Percentiles rank a stretch among this genome's conserved stretches.
These are phyloP conservation scores for Falcaria lacertinaria DNA, from an alignment of 2,888 invertebrate species.

Conservation along the genomic window DNA sequence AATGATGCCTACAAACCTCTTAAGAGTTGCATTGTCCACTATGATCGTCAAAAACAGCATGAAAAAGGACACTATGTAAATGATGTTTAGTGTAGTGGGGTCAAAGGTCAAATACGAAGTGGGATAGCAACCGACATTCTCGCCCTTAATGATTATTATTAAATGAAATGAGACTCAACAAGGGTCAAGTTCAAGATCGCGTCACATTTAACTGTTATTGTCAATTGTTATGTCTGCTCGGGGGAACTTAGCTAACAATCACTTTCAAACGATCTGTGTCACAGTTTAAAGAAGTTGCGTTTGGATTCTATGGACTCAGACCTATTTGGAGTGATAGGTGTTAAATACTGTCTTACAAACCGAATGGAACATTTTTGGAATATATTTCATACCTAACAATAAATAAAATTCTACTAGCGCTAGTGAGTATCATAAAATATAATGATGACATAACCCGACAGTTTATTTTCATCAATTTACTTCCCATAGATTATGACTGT, in stretches of 20 bases:
- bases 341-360: too few relatives aligned
- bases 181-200: conserved; percentile 21
- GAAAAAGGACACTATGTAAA: conserved; percentile 13
- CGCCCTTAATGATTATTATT: conserved; percentile 24
- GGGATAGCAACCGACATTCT: conserved; percentile 19
- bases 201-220: conserved; percentile 12
- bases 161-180: conserved; percentile 8
- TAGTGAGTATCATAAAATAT: too few relatives aligned
- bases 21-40: too few relatives aligned
- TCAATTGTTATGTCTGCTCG: conserved; percentile 12
- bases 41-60: neutral
- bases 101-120: conserved; percentile 19
- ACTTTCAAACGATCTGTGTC: neutral
- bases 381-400: too few relatives aligned
- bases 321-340: neutral
- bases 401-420: too few relatives aligned
- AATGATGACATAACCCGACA: too few relatives aligned
- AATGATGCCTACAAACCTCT: too few relatives aligned
- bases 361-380: too few relatives aligned
- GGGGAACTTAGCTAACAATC: conserved; percentile 19
- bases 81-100: conserved; percentile 1
- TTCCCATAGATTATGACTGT: too few relatives aligned
- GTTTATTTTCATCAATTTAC: too few relatives aligned
- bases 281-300: neutral
- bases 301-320: neutral